phyloP scores from a whole-genome alignment of 2,888 invertebrate species.

The Polyommatus iphigenia region DNA sequence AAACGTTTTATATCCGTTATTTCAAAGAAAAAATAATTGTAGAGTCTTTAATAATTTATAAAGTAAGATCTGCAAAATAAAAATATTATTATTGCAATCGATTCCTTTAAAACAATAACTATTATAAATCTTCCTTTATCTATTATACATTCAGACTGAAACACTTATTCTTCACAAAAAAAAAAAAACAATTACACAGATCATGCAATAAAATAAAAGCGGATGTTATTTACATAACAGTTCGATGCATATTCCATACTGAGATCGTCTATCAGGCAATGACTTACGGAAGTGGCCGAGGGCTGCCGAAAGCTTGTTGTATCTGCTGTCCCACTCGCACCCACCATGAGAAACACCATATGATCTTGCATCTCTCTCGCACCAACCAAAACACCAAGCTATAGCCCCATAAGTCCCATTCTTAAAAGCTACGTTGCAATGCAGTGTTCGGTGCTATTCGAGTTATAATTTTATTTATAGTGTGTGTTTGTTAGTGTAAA shows the following conservation, averaged over 20 bases:
- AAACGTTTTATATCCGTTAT: no score
- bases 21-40: no score
- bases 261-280: conserved; percentile 52
- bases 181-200: background rate
- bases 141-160: background rate
- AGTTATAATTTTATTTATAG: conserved; percentile 41
- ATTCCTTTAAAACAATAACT: no score
- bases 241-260: conserved; percentile 45
- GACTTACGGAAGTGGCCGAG: conserved; percentile 62
- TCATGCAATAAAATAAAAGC: background rate
- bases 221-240: background rate
- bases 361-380: conserved; percentile 64
- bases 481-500: conserved; percentile 41
- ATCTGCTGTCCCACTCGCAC: conserved; percentile 60
- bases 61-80: no score
- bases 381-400: conserved; percentile 66
- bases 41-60: no score
- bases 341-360: conserved; percentile 56
- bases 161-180: background rate
- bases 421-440: conserved; percentile 47
- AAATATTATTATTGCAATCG: no score
- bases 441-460: conserved; percentile 56
- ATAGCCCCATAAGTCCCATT: conserved; percentile 51
- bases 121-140: no score
- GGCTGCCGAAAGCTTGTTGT: conserved; percentile 65